These are phyloP conservation scores for Furcula furcula DNA, from an alignment of 2,888 invertebrate genomes.

Conservation along the genomic window DNA sequence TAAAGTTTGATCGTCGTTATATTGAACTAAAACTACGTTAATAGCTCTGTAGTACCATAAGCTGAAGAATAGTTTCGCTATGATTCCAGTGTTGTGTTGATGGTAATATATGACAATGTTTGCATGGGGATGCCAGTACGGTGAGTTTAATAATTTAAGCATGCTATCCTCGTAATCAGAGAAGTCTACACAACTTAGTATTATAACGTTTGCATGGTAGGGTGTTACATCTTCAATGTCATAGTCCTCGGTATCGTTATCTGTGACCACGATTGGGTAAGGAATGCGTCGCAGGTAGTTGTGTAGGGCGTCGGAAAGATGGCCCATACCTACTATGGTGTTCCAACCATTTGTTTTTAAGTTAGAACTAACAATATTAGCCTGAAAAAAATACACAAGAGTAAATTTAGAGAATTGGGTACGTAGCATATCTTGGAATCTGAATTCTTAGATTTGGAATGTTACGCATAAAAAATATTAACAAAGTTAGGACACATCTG, in stretches of 20 bases:
- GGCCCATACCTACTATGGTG: constrained; percentile 51
- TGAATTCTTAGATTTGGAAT: too few relatives aligned
- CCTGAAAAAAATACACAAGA: constrained; percentile 43
- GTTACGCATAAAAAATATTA: too few relatives aligned
- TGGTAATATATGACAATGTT: constrained; percentile 54
- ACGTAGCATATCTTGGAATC: too few relatives aligned
- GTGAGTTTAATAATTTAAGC: constrained; percentile 33
- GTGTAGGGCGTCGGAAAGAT: constrained; percentile 50
- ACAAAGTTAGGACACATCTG: too few relatives aligned
- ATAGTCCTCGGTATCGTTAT: constrained; percentile 38
- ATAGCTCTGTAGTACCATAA: constrained; percentile 57
- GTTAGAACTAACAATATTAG: constrained; percentile 43
- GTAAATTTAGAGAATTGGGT: too few relatives aligned
- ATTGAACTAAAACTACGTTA: constrained; percentile 50
- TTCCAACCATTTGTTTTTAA: constrained; percentile 55
- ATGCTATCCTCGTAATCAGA: constrained; percentile 50
- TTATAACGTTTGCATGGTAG: constrained; percentile 47
- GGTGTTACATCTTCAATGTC: constrained; percentile 45
- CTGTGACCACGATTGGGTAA: constrained; percentile 40
- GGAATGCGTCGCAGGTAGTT: constrained; percentile 32
- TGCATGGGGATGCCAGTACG: constrained; percentile 59
- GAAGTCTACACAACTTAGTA: constrained; percentile 44
- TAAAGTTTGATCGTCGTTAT: constrained; percentile 33
- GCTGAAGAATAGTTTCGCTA: constrained; percentile 54
- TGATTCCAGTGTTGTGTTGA: constrained; percentile 22